phyloP scores from a whole-genome alignment of 2,113 vertebrate genomes.

The Chionodraco myersi region DNA sequence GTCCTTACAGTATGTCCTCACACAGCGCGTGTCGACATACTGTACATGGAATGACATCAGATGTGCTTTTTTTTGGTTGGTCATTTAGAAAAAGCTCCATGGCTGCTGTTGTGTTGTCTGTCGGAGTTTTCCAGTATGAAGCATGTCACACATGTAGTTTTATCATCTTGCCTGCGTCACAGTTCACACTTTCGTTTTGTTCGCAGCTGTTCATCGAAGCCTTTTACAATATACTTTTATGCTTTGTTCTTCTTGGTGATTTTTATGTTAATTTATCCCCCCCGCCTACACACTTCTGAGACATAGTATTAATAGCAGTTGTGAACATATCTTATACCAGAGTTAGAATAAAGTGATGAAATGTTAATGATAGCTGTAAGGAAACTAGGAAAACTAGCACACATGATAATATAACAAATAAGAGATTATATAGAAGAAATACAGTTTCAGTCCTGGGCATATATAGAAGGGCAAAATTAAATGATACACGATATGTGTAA shows the following conservation, averaged over 20 bases:
- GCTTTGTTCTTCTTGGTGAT: conserved; percentile 24
- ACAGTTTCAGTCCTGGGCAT: not conserved
- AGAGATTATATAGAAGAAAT: not conserved
- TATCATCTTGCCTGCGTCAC: conserved; percentile 56
- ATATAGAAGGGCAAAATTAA: not conserved
- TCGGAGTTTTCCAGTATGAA: conserved; percentile 48
- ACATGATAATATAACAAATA: not conserved
- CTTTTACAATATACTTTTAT: conserved; percentile 29
- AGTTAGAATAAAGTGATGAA: conserved; percentile 18
- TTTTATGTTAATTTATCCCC: conserved; percentile 18
- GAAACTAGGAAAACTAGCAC: conserved; percentile 13
- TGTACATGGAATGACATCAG: conserved; percentile 48
- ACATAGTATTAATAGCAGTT: conserved; percentile 2
- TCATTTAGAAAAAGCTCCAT: conserved; percentile 44
- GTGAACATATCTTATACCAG: not conserved
- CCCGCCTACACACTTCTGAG: not conserved
- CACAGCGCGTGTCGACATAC: conserved; percentile 31
- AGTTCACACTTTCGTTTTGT: conserved; percentile 12
- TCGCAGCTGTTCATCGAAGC: conserved; percentile 33
- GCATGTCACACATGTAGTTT: conserved; percentile 62
- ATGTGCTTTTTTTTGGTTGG: conserved; percentile 40
- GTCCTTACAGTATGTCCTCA: conserved; percentile 29
- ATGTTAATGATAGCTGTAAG: not conserved
- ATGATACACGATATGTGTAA: not conserved
- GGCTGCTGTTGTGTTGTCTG: conserved; percentile 71